phyloP scores from a whole-genome alignment of 1,140 invertebrate species.

The Drosophila tropicalis region DNA sequence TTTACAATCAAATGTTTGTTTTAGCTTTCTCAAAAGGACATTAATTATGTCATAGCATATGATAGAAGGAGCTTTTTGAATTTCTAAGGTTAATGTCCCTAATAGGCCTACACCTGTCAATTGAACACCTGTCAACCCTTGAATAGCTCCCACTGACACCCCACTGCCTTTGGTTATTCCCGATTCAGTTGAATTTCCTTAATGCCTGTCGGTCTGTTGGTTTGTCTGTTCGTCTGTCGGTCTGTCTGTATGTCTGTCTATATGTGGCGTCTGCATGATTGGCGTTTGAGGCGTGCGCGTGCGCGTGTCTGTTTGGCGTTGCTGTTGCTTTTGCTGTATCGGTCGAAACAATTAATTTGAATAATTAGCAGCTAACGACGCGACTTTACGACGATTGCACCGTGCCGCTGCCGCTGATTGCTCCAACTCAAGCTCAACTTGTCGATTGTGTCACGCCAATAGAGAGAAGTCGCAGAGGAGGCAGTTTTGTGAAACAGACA shows the following conservation, averaged over 20 bases:
- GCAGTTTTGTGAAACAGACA: constrained; percentile 43
- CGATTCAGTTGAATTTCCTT: constrained; percentile 1
- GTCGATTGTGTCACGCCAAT: constrained; percentile 77
- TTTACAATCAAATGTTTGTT: no score
- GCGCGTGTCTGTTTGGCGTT: constrained; percentile 59
- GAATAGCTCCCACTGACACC: not conserved
- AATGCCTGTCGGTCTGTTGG: not conserved
- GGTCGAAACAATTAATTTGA: constrained; percentile 78
- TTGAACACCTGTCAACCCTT: constrained; percentile 16
- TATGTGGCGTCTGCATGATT: constrained; percentile 57
- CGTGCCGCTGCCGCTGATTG: constrained; percentile 32
- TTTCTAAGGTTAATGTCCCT: constrained; percentile 1
- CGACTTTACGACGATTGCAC: constrained; percentile 26
- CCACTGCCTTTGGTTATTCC: not conserved
- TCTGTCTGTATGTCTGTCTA: constrained; percentile 11
- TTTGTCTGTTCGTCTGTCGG: not conserved
- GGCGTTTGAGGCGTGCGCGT: constrained; percentile 74
- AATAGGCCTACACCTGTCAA: constrained; percentile 26
- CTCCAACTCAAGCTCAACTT: constrained; percentile 50
- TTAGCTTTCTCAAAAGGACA: no score
- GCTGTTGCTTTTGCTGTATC: constrained; percentile 17
- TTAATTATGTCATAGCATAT: no score
- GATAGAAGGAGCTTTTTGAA: not conserved
- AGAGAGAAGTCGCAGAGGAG: constrained; percentile 35
- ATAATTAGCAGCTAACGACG: constrained; percentile 80